Evolutionary conservation across 2,797 vertebrate genomes (phyloP), one percentile per base, ranked within the genome.

Genomic region (Scleropages formosus): DNA sequence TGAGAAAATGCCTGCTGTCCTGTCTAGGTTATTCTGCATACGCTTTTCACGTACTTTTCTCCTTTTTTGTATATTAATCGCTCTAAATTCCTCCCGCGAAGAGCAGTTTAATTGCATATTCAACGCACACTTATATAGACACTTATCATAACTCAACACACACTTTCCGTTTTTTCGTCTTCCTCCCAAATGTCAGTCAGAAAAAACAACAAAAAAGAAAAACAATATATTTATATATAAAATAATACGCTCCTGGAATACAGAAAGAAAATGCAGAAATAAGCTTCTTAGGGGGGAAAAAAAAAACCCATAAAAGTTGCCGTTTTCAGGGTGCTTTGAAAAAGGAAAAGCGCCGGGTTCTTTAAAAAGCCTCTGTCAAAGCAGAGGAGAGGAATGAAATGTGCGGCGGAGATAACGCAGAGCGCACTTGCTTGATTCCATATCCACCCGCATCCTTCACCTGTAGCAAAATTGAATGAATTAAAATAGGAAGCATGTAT

Each of bases 401-500:
- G 24, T 44, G 53, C 61, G 39, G 22, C 39, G 70, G 79, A 81
- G 78, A 75, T 76, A 74, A 75, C 70, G 64, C 77, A 79, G 77
- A 79, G 79, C 65, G 66, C 71, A 12, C 76, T 75, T 26, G 80
- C 78, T 81, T 70, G 75, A 59, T 81, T 72, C 66, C 80, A 82
- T 83, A 81, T 80, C 75, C 77, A 58, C 71, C 69, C 64, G 66
- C 79, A 82, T 82, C 76, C 49, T 71, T 85, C 83, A 82, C 80
- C 81, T 83, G 68, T 62, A 81, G 76, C 81, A 75, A 77, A 81
- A 83, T 78, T 80, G 78, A 79, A 64, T 76, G 53, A 77, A 83
- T 83, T 83, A 78, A 77, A 82, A 82, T 80, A 75, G 82, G 70
- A 77, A 80, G 79, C 79, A 82, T 83, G 81, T 76, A 83, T 85